A percentile compares a stretch with the other conserved stretches of the same genome.
Conservation (phyloP, 2,797 vertebrate genomes). For the Okamejei kenojei region DNA sequence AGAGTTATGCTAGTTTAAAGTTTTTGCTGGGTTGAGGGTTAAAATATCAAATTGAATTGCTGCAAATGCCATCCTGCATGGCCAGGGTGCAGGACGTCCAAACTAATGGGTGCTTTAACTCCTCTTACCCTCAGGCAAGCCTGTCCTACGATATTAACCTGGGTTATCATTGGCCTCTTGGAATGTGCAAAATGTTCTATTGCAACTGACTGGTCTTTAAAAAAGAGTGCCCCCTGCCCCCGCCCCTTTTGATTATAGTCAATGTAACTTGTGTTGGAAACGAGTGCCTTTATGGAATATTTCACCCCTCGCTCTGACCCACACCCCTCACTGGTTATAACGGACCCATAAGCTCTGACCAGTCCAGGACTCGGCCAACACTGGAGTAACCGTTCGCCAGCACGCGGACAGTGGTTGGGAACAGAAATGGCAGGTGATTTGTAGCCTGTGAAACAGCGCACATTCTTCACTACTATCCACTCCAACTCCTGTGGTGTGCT, state of each 20-base stretch:
- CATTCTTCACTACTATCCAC: background rate
- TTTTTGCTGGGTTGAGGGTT: background rate
- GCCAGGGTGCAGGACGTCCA: background rate
- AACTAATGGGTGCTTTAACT: background rate
- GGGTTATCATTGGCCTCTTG: background rate
- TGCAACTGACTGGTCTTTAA: background rate
- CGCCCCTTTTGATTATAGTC: background rate
- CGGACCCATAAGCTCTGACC: background rate
- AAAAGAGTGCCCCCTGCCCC: background rate
- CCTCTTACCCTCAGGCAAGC: background rate
- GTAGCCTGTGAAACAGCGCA: background rate
- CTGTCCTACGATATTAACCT: background rate
- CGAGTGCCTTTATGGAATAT: background rate
- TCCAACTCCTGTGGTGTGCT: background rate
- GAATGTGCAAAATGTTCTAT: conserved; percentile 31
- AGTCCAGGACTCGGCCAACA: background rate
- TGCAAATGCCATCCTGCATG: background rate
- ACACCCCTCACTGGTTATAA: background rate
- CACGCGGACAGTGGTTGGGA: background rate
- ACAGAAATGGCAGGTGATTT: background rate
- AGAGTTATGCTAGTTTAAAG: conserved; percentile 9
- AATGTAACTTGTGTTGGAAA: background rate
- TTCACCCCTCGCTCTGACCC: background rate
- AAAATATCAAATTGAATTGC: background rate
- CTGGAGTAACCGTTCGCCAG: background rate